phyloP scores from a whole-genome alignment of 2,113 vertebrate genomes.

The Malurus elegans region DNA sequence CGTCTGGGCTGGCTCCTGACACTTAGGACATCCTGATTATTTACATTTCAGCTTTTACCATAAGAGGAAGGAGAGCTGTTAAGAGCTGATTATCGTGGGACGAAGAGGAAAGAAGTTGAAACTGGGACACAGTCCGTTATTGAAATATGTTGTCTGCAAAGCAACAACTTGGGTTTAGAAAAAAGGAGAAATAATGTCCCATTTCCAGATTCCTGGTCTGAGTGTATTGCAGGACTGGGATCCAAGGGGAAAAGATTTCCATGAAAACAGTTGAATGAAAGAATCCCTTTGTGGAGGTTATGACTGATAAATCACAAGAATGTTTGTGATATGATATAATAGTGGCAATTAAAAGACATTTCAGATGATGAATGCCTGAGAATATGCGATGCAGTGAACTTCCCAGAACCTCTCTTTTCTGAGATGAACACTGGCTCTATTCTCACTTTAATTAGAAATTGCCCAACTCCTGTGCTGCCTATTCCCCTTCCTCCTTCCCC shows the following conservation, averaged over 20 bases:
- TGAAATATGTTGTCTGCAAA: background rate
- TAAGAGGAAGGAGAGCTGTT: constrained; percentile 62
- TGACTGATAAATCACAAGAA: constrained; percentile 44
- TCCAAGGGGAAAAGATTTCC: background rate
- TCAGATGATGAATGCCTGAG: constrained; percentile 42
- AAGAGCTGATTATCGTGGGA: background rate
- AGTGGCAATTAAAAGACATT: constrained; percentile 45
- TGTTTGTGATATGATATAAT: constrained; percentile 53
- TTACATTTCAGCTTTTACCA: constrained; percentile 65
- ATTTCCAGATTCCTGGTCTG: background rate
- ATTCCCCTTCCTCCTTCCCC: background rate
- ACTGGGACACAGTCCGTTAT: background rate
- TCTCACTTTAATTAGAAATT: constrained; percentile 30
- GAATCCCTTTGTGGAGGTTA: constrained; percentile 37
- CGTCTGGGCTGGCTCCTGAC: constrained; percentile 25
- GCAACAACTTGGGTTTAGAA: background rate
- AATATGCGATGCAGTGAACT: background rate
- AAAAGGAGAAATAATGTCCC: background rate
- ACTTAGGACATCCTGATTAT: constrained; percentile 9
- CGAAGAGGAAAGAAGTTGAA: constrained; percentile 26
- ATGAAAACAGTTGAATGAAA: constrained; percentile 1
- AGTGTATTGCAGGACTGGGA: background rate
- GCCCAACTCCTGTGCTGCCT: background rate
- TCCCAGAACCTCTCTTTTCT: constrained; percentile 33
- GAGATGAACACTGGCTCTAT: constrained; percentile 30